Conservation (phyloP, 2,113 vertebrate genomes). For the Psammodynastes pulverulentus region DNA sequence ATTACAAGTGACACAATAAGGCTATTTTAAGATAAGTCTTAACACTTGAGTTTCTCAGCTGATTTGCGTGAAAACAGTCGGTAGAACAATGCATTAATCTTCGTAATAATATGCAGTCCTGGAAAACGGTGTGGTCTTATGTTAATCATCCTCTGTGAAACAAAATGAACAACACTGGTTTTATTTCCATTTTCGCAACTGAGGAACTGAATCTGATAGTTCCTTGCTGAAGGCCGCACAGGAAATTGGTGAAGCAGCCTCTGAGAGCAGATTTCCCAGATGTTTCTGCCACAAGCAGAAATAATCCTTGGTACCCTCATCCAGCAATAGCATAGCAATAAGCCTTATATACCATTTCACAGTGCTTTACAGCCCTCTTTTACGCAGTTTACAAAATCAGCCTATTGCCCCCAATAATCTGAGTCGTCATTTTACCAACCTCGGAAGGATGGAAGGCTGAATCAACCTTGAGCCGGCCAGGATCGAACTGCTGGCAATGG, state of each 20-base stretch:
- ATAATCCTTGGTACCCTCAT: neutral
- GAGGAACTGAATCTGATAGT: neutral
- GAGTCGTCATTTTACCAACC: neutral
- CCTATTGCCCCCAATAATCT: neutral
- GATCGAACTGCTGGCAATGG: neutral
- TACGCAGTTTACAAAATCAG: neutral
- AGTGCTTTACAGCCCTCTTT: neutral
- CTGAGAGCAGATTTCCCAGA: neutral
- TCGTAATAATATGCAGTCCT: neutral
- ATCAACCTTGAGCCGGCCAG: neutral
- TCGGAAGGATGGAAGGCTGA: neutral
- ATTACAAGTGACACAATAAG: neutral
- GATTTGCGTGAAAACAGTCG: neutral
- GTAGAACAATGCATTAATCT: neutral
- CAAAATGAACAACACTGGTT: neutral
- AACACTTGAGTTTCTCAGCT: neutral
- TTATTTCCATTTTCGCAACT: neutral
- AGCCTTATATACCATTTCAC: neutral
- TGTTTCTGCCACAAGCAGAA: neutral
- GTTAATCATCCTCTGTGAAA: neutral
- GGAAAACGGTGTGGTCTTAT: neutral
- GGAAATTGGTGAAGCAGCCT: neutral
- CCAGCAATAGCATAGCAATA: neutral
- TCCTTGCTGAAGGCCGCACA: neutral
- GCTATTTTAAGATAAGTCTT: conserved; percentile 25